phyloP scores from a whole-genome alignment of 2,113 vertebrate genomes.

The Gulo gulo region DNA sequence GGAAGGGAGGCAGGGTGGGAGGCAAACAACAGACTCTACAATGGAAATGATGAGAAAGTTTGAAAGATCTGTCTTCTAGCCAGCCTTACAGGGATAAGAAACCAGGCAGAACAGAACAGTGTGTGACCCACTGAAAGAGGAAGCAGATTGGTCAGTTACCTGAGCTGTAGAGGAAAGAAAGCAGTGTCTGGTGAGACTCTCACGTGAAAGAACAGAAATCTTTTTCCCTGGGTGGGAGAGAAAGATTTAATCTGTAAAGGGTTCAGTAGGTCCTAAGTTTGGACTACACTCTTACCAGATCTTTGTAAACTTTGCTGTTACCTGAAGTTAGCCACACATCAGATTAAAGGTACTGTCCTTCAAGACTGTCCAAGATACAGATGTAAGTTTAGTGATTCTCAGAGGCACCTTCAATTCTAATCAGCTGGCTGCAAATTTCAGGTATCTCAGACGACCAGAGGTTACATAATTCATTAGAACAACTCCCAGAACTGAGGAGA shows the following conservation, averaged over 20 bases:
- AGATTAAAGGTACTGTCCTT: neutral
- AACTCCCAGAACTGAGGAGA: neutral
- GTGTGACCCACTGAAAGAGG: neutral
- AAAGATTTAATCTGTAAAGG: neutral
- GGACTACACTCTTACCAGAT: neutral
- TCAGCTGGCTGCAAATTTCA: neutral
- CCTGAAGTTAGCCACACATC: neutral
- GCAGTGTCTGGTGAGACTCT: neutral
- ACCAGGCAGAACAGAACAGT: neutral
- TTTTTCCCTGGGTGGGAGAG: neutral
- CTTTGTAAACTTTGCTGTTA: neutral
- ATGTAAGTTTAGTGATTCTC: neutral
- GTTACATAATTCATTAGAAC: neutral
- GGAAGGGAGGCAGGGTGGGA: neutral
- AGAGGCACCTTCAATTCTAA: neutral
- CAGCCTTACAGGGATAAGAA: neutral
- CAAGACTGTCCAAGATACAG: neutral
- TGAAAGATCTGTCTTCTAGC: neutral
- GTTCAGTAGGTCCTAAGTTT: neutral
- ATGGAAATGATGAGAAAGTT: neutral
- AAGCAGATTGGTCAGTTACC: neutral
- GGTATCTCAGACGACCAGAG: neutral
- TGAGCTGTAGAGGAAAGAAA: neutral
- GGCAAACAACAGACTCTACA: neutral
- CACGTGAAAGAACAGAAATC: neutral